Conservation (phyloP, 2,797 vertebrate genomes). For the Acridotheres tristis region DNA sequence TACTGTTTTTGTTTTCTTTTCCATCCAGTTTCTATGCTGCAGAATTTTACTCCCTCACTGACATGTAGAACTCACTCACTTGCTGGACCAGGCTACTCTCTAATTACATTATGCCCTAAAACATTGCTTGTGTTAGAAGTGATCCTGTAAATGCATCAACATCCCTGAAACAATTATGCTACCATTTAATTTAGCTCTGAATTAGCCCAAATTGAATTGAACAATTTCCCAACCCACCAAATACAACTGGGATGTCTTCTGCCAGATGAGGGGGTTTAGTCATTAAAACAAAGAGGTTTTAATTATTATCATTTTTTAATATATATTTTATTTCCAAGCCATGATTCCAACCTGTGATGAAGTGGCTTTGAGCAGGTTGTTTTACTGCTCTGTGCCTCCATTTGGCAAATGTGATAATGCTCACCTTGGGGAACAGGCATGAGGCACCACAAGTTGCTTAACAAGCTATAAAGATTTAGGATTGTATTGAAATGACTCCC, state of each 20-base stretch:
- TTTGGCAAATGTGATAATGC: neutral
- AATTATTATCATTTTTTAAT: neutral
- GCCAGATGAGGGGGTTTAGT: neutral
- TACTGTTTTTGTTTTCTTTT: neutral
- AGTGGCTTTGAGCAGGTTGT: neutral
- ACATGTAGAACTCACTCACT: neutral
- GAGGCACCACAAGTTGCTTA: neutral
- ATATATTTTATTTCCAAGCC: neutral
- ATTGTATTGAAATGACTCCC: neutral
- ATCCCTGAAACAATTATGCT: neutral
- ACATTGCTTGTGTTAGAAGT: neutral
- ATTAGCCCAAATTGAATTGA: conserved; percentile 12
- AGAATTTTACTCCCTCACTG: neutral
- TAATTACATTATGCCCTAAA: conserved; percentile 8
- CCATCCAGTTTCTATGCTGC: neutral
- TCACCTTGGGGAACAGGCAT: neutral
- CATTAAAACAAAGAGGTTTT: neutral
- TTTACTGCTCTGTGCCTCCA: neutral
- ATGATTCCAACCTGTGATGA: neutral
- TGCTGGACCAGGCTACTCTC: neutral
- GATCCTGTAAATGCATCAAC: neutral
- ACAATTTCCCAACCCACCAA: neutral
- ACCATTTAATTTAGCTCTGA: conserved; percentile 29
- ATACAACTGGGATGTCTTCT: neutral
- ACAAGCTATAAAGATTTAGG: neutral